phyloP scores from a whole-genome alignment of 92 coral and sea anemone species.

The Epizoanthus fatuus region DNA sequence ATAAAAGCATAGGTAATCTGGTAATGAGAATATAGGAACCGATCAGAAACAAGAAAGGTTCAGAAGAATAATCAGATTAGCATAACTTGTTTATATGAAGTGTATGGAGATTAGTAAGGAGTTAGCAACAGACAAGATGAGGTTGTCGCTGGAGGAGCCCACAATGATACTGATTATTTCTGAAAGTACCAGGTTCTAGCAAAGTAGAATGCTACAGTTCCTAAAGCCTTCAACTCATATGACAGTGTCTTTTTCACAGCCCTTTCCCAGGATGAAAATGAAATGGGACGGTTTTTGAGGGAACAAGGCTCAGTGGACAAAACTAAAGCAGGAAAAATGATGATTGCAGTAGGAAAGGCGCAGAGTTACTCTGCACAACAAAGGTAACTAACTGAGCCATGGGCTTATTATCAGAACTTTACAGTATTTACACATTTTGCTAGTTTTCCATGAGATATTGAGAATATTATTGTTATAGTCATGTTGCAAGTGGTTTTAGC shows the following conservation, averaged over 20 bases:
- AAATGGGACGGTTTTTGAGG: slow-evolving; percentile 96
- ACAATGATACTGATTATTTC: neutral
- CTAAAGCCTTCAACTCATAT: neutral
- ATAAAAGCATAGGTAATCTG: too few species aligned
- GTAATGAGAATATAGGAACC: too few species aligned
- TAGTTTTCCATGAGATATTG: too few species aligned
- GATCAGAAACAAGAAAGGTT: too few species aligned
- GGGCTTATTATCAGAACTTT: neutral
- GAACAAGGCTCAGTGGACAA: slow-evolving; percentile 98
- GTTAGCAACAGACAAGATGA: too few species aligned
- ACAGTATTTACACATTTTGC: neutral
- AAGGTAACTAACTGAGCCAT: slow-evolving; percentile 60
- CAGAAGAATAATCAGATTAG: too few species aligned
- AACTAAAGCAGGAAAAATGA: slow-evolving; percentile 99
- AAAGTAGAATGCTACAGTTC: too few species aligned
- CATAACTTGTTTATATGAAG: neutral
- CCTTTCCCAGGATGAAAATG: slow-evolving; percentile 99
- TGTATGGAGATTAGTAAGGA: neutral
- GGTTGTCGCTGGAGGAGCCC: neutral
- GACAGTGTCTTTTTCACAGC: slow-evolving; percentile 53
- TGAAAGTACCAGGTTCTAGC: too few species aligned
- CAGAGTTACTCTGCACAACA: slow-evolving; percentile 99
- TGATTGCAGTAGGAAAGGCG: slow-evolving; percentile 98
- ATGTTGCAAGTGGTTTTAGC: too few species aligned
- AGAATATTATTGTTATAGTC: too few species aligned